phyloP scores from a whole-genome alignment of 2,113 vertebrate species.

The Hypocryptadius cinnamomeus region DNA sequence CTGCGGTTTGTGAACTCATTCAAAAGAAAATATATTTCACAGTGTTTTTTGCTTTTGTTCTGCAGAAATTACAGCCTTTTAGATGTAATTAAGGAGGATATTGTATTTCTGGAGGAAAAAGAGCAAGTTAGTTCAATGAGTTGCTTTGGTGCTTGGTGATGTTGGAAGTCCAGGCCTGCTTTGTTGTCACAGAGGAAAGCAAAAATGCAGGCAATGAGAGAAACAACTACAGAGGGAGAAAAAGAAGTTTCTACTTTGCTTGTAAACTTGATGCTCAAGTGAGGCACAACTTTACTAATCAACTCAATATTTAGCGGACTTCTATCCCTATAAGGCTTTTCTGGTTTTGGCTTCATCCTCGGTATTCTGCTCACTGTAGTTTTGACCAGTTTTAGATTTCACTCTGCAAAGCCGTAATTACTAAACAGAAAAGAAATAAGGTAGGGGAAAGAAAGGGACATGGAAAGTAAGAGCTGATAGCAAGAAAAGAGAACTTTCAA shows the following conservation, averaged over 20 bases:
- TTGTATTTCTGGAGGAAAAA: neutral
- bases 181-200: neutral
- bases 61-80: neutral
- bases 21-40: neutral
- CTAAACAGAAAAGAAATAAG: neutral
- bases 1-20: neutral
- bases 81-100: neutral
- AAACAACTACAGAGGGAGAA: neutral
- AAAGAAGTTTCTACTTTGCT: neutral
- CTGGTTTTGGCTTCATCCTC: neutral
- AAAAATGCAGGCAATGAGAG: neutral
- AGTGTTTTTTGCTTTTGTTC: neutral
- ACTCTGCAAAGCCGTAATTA: neutral
- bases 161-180: neutral
- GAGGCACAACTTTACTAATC: neutral
- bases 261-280: neutral
- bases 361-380: neutral
- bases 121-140: neutral
- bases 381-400: neutral
- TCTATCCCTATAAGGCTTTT: neutral
- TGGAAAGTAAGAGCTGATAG: neutral
- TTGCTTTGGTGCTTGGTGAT: neutral
- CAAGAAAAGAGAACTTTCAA: neutral
- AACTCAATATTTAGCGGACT: neutral
- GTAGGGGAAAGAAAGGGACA: neutral